A percentile compares a stretch with the other conserved stretches of the same genome.
Conservation (phyloP, 2,113 vertebrate species). For the Candoia aspera region DNA sequence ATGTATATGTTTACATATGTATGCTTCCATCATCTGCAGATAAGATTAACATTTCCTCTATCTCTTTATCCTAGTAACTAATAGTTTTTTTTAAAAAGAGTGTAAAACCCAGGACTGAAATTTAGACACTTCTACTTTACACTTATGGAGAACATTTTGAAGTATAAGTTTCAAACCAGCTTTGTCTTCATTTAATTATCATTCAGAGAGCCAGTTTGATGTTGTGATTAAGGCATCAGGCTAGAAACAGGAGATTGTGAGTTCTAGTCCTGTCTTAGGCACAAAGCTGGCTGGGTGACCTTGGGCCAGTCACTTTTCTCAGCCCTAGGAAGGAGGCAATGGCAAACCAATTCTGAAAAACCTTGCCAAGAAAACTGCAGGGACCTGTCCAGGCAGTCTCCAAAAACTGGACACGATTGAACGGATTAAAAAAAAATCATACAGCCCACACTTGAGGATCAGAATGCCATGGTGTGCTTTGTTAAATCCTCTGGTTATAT, state of each 20-base stretch:
- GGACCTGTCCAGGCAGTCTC: no score
- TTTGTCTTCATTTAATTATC: not conserved
- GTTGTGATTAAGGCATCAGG: no score
- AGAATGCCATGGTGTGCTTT: not conserved
- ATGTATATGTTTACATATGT: not conserved
- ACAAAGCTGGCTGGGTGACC: no score
- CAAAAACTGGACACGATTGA: no score
- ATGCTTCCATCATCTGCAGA: not conserved
- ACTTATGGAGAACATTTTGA: not conserved
- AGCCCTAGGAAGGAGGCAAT: no score
- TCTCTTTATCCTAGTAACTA: not conserved
- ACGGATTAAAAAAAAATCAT: no score
- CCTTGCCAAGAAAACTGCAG: no score
- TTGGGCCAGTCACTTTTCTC: no score
- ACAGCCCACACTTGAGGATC: not conserved
- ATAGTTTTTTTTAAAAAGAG: not conserved
- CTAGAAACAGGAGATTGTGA: no score
- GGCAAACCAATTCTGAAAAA: no score
- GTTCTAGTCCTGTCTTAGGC: no score
- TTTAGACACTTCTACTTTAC: not conserved
- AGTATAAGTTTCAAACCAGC: not conserved
- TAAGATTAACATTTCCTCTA: not conserved
- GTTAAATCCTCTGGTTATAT: not conserved
- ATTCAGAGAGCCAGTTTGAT: no score
- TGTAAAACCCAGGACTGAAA: not conserved